Base-by-base conservation (phyloP, 2,113 vertebrate species). In the Zosterops hypoxanthus region DNA sequence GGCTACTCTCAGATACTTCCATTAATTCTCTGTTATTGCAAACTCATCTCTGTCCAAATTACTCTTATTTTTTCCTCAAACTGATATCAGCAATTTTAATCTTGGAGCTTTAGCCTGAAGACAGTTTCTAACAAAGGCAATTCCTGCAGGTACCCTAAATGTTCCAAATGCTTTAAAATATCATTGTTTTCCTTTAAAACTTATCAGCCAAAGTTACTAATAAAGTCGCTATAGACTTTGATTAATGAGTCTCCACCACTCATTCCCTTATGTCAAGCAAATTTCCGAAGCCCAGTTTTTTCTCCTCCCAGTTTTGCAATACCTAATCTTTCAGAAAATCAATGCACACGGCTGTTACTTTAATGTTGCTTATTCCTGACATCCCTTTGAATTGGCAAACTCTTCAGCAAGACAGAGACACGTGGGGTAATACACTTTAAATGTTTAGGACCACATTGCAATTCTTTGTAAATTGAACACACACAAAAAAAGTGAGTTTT, bases 291-390 rank as follows among this genome's bases (percentile, higher is more conserved):
- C 29, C 46, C 25, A 4, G 8, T 6, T 80, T 77, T 82, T 91
- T 11, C 46, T 86, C 66, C 82, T 61, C 14, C 4, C 50, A 69
- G 31, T 76, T 72, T 90, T 71, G 55, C 55, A 82, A 73, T 72
- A 77, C 16, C 81, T 70, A 69, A 66, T 90, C 55, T 76, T 82
- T 95, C 63, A 80, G 75, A 77, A 93, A 94, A 83, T 86, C 70
- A 70, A 34, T 81, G 78, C 14, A 4, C 17, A 56, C 1, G 0
- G 0, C 52, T 81, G 33, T 29, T 65, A 41, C 36, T 77, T 93
- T 83, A 75, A 52, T 20, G 10, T 46, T 88, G 31, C 39, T 82
- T 77, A 31, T 93, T 94, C 68, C 53, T 34, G 42, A 50, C 56
- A 77, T 25, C 47, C 39, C 34, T 92, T 87, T 66, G 92, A 92